Conservation (phyloP, 2,888 invertebrate genomes). For the Helobdella robusta region DNA sequence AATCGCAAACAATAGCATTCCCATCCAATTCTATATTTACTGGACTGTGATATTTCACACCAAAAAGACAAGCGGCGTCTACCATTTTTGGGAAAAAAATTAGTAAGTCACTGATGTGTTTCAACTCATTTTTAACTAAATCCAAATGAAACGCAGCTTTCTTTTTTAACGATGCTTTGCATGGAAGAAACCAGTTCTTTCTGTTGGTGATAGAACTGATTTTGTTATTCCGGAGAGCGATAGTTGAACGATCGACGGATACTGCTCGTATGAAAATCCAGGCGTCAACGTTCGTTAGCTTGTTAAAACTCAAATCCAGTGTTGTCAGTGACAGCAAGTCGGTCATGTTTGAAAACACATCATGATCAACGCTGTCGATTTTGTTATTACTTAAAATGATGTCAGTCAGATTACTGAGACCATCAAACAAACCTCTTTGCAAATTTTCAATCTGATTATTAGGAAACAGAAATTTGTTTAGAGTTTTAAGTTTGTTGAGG, state of each 20-base stretch:
- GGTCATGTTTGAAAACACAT: too few species aligned
- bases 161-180: background rate
- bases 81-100: background rate
- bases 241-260: too few species aligned
- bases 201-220: conserved; percentile 17
- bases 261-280: conserved; percentile 15
- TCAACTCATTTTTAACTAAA: conserved; percentile 6
- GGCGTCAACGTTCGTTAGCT: conserved; percentile 14
- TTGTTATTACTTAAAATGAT: too few species aligned
- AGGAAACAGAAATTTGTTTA: too few species aligned
- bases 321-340: background rate
- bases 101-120: background rate
- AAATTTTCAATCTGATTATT: too few species aligned
- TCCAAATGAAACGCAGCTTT: background rate
- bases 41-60: background rate
- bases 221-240: background rate
- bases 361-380: too few species aligned
- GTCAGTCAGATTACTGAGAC: too few species aligned
- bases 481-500: too few species aligned
- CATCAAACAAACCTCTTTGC: too few species aligned
- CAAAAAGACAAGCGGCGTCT: background rate
- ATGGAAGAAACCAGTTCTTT: background rate
- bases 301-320: background rate
- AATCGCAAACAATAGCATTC: conserved; percentile 18
- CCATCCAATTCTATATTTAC: background rate